phyloP scores from a whole-genome alignment of 1,140 invertebrate genomes.

The Aphelenchoides besseyi region DNA sequence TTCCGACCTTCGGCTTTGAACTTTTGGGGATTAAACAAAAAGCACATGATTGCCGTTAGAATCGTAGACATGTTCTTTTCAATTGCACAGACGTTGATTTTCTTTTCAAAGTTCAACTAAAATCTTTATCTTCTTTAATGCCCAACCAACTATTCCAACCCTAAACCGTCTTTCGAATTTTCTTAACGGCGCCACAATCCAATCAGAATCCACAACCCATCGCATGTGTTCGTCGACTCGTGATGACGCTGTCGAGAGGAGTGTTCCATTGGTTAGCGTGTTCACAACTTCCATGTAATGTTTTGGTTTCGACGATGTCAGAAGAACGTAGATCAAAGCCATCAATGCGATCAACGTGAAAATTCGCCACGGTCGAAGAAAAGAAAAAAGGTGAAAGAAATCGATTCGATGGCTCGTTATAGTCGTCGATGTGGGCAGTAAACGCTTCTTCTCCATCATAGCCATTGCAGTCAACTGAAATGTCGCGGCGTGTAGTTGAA shows the following conservation, averaged over 20 bases:
- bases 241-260: too few species aligned
- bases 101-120: neutral
- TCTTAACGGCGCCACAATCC: conserved; percentile 16
- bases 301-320: neutral
- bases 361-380: neutral
- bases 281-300: neutral
- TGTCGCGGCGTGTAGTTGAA: neutral
- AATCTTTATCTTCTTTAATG: too few species aligned
- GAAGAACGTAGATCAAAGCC: neutral
- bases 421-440: neutral
- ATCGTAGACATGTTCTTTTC: conserved; percentile 36
- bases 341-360: neutral
- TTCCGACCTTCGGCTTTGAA: conserved; percentile 17
- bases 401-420: neutral
- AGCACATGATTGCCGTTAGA: conserved; percentile 33
- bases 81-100: conserved; percentile 29
- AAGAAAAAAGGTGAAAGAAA: neutral
- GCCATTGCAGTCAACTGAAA: neutral
- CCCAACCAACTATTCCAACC: conserved; percentile 1
- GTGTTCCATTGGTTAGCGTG: neutral
- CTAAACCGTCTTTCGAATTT: conserved; percentile 25
- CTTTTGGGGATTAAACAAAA: conserved; percentile 27
- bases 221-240: neutral
- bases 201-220: neutral
- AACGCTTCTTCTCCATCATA: neutral